Base-by-base conservation (phyloP, 2,113 vertebrate genomes). In the Callionymus lyra region DNA sequence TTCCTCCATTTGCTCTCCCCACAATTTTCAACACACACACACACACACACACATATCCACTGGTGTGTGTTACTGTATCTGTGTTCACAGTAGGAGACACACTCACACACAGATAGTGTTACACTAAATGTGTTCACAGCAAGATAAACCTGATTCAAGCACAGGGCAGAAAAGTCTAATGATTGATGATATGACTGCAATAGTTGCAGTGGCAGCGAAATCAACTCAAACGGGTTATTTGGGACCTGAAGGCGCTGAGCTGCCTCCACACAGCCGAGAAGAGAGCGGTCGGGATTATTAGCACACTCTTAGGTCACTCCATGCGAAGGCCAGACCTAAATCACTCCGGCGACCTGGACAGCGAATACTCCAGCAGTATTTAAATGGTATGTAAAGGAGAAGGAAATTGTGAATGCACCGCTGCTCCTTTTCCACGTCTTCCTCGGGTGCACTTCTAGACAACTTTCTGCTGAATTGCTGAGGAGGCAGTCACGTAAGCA, bases 201-300 rank as follows among this genome's bases (percentile, higher is more conserved):
- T 73, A 81, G 74, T 69, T 44, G 80, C 82, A 75, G 63, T 64
- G 55, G 38, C 77, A 77, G 77, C 80, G 77, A 69, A 82, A 76
- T 64, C 51, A 33, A 56, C 63, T 70, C 74, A 71, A 69, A 79
- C 76, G 72, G 67, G 76, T 76, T 76, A 76, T 65, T 59, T 73
- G 74, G 67, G 72, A 73, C 71, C 73, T 69, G 48, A 42, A 53
- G 63, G 66, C 70, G 44, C 68, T 52, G 35, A 67, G 63, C 70
- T 70, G 51, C 63, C 61, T 63, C 59, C 44, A 63, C 62, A 19
- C 60, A 47, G 50, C 41, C 27, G 42, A 49, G 47, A 35, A 58
- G 41, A 8, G 38, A 48, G 34, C 32, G 56, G 36, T 53, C 1
- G 50, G 53, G 51, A 70, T 73, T 60, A 68, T 71, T 62, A 73